phyloP scores from a whole-genome alignment of 1,140 invertebrate species.

The Ridgeia piscesae region DNA sequence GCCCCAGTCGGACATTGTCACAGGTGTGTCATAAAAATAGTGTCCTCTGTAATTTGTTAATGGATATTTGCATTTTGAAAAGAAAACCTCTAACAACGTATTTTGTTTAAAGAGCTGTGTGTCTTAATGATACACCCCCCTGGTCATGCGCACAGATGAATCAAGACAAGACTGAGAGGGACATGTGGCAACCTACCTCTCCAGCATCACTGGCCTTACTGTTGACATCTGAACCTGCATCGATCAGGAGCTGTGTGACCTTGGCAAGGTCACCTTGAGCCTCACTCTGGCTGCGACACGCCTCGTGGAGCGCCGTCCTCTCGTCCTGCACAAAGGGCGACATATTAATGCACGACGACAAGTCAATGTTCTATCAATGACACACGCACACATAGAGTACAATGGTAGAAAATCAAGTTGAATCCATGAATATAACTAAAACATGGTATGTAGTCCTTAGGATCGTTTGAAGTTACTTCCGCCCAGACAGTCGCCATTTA shows the following conservation, averaged over 20 bases:
- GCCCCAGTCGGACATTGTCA: too few relatives aligned
- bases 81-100: too few relatives aligned
- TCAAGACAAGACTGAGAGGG: not conserved
- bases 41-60: too few relatives aligned
- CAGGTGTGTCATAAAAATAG: too few relatives aligned
- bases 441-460: too few relatives aligned
- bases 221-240: constrained; percentile 52
- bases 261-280: constrained; percentile 45
- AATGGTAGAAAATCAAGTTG: not conserved
- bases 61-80: too few relatives aligned
- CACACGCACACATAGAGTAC: not conserved
- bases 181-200: constrained; percentile 37
- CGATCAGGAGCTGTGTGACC: constrained; percentile 46
- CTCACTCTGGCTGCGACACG: constrained; percentile 39
- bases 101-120: too few relatives aligned
- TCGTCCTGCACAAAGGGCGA: constrained; percentile 42
- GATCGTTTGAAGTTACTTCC: too few relatives aligned
- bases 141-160: not conserved
- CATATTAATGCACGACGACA: not conserved
- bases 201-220: constrained; percentile 49
- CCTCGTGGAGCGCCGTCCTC: constrained; percentile 53
- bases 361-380: not conserved
- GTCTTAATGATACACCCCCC: not conserved
- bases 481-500: not conserved
- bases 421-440: not conserved